Evolutionary conservation across 2,113 vertebrate genomes (phyloP), one percentile per base, ranked within the genome.

Genomic region (Heteronetta atricapilla): DNA sequence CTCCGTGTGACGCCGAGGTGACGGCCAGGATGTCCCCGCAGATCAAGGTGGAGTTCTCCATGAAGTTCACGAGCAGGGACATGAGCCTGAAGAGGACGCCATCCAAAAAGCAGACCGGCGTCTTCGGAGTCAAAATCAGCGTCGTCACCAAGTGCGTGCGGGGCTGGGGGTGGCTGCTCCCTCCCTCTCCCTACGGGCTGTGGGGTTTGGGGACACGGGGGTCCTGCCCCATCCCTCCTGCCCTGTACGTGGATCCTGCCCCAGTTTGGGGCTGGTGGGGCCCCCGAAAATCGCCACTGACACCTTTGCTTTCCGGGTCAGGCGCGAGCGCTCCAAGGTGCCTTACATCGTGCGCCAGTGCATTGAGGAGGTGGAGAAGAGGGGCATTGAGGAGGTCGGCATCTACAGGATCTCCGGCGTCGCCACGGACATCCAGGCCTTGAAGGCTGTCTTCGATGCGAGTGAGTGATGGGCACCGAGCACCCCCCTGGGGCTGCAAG

Each of bases 1-100:
- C 68, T 25, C 55, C 6, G 0, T 26, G 56, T 0, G 6, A 13
- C 2, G 2, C 0, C 1, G 44, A 53, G 62, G 50, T 53, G 75
- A 80, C 1, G 7, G 66, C 28, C 48, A 14, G 44, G 68, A 38
- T 42, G 44, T 78, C 56, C 94, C 53, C 2, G 28, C 97, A 99
- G 99, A 99, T 99, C 96, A 99, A 99, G 96, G 99, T 99, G 97
- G 99, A 99, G 94, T 99, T 99, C 97, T 99, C 99, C 89, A 99
- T 99, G 99, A 99, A 99, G 96, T 99, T 99, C 95, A 99, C 99
- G 3, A 99, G 99, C 97, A 98, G 99, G 83, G 99, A 99, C 91
- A 98, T 99, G 98, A 99, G 99, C 94, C 97, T 99, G 93, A 99
- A 99, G 98, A 98, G 99, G 95, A 99, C 99, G 3, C 99, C 99